phyloP scores from a whole-genome alignment of 2,888 invertebrate species.

The Ormia ochracea region DNA sequence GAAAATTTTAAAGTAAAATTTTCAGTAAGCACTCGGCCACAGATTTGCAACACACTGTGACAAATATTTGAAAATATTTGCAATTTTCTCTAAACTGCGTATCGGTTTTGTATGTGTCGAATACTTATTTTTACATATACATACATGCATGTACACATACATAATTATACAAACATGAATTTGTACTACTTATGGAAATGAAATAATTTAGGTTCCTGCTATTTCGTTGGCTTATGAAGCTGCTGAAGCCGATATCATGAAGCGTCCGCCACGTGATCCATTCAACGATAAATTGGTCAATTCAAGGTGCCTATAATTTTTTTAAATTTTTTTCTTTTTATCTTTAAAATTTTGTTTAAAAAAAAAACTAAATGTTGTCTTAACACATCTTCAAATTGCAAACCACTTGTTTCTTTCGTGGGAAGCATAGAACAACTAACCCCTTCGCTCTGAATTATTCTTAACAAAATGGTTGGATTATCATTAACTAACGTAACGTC shows the following conservation, averaged over 20 bases:
- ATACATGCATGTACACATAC: neutral
- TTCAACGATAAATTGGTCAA: constrained; percentile 91
- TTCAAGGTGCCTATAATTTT: constrained; percentile 75
- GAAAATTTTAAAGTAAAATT: neutral
- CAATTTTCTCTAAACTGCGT: constrained; percentile 16
- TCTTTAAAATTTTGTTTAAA: constrained; percentile 10
- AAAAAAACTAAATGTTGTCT: constrained; percentile 35
- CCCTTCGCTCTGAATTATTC: neutral
- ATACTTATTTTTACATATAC: neutral
- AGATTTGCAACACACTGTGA: neutral
- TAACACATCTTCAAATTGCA: constrained; percentile 23
- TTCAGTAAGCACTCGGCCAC: neutral
- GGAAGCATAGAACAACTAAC: constrained; percentile 7
- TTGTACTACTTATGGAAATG: constrained; percentile 4
- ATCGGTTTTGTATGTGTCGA: constrained; percentile 19
- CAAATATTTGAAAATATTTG: neutral
- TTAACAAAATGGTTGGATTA: constrained; percentile 62
- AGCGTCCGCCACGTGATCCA: constrained; percentile 89
- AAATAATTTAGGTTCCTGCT: constrained; percentile 82
- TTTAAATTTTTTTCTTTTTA: constrained; percentile 26
- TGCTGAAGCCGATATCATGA: constrained; percentile 92
- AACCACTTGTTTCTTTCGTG: constrained; percentile 16
- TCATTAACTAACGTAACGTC: neutral
- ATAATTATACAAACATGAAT: no score
- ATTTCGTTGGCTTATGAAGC: constrained; percentile 92